These are phyloP conservation scores for Leiothrix lutea DNA, from an alignment of 2,113 vertebrate species.

Conservation along the genomic window DNA sequence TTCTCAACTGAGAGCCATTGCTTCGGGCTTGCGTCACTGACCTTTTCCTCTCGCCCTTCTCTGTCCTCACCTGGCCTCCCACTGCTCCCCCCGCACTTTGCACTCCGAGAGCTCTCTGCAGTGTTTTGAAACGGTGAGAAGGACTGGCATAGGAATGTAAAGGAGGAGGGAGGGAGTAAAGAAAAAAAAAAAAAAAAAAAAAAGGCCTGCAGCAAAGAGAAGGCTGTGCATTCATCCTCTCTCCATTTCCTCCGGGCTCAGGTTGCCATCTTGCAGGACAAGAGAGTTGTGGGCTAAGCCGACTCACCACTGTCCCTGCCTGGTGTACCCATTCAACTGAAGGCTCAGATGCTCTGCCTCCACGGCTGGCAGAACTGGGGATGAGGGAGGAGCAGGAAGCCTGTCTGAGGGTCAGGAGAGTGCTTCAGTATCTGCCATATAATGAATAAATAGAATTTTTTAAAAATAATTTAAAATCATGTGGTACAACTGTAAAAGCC, in stretches of 20 bases:
- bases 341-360: neutral
- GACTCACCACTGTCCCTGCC: neutral
- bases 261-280: neutral
- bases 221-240: neutral
- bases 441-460: neutral
- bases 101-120: neutral
- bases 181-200: neutral
- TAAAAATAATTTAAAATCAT: neutral
- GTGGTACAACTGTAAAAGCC: neutral
- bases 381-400: neutral
- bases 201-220: neutral
- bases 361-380: neutral
- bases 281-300: neutral
- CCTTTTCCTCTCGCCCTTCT: constrained; percentile 42
- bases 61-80: constrained; percentile 24
- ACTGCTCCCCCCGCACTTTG: neutral
- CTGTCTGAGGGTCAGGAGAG: neutral
- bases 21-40: constrained; percentile 40
- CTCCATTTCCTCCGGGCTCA: neutral
- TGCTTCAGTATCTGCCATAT: neutral
- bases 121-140: neutral
- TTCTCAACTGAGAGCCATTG: neutral
- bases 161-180: neutral
- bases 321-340: neutral
- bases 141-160: neutral